phyloP scores from a whole-genome alignment of 1,140 invertebrate species.

The Lethrus apterus region DNA sequence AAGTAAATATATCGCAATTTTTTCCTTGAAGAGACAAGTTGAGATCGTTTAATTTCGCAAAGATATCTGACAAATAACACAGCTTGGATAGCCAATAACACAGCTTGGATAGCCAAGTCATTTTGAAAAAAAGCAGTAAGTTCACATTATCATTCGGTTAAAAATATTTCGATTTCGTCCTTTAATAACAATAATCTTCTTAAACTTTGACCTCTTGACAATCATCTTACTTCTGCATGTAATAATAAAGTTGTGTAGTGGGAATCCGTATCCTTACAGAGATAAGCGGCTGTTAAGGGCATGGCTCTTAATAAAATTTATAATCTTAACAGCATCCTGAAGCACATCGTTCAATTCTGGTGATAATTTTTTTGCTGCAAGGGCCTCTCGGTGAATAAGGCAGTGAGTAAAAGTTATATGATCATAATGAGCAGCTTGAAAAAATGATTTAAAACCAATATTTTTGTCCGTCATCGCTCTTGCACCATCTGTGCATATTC shows the following conservation, averaged over 20 bases:
- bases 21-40: too few species aligned
- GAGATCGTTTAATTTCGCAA: too few species aligned
- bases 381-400: constrained; percentile 23
- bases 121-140: constrained; percentile 20
- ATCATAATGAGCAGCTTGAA: constrained; percentile 22
- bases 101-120: constrained; percentile 7
- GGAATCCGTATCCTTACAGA: too few species aligned
- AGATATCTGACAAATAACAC: too few species aligned
- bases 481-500: constrained; percentile 38
- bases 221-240: too few species aligned
- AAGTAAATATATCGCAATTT: too few species aligned
- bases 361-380: constrained; percentile 24
- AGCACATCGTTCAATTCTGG: constrained; percentile 22
- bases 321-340: constrained; percentile 23
- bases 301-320: constrained; percentile 28
- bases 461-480: constrained; percentile 35
- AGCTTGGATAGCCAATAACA: too few species aligned
- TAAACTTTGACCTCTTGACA: too few species aligned
- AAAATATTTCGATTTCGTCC: too few species aligned
- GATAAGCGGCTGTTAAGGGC: too few species aligned
- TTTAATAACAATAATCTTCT: constrained; percentile 22
- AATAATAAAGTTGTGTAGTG: constrained; percentile 21
- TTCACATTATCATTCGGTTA: constrained; percentile 22
- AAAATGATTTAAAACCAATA: constrained; percentile 31
- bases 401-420: constrained; percentile 23